phyloP scores from a whole-genome alignment of 1,140 invertebrate genomes.

The Rhopalosiphum padi region DNA sequence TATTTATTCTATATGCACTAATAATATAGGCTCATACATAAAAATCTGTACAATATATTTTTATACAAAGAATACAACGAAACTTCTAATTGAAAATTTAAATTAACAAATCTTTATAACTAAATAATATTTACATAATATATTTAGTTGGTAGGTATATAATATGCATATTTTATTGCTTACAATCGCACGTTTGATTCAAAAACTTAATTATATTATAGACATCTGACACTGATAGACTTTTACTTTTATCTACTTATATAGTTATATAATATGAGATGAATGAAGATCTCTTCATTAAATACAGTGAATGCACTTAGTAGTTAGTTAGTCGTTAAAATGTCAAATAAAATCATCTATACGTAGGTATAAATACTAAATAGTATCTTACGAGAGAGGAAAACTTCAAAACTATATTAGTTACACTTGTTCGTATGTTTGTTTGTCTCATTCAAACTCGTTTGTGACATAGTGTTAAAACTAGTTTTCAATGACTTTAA shows the following conservation, averaged over 20 bases:
- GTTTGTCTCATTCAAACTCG: conserved; percentile 47
- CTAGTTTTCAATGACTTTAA: conserved; percentile 30
- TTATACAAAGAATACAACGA: neutral
- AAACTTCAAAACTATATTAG: conserved; percentile 31
- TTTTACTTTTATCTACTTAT: neutral
- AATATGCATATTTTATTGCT: neutral
- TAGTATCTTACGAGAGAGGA: neutral
- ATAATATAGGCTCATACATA: neutral
- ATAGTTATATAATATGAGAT: neutral
- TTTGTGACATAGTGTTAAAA: conserved; percentile 43
- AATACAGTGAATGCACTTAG: neutral
- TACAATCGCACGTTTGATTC: neutral
- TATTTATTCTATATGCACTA: neutral
- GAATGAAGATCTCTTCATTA: neutral
- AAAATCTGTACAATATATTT: neutral
- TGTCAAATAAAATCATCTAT: conserved; percentile 36
- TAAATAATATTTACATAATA: neutral
- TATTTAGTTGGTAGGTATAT: neutral
- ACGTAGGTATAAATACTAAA: neutral
- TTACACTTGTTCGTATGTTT: conserved; percentile 33
- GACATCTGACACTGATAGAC: neutral
- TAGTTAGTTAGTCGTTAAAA: conserved; percentile 30
- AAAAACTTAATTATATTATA: neutral
- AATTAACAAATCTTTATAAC: neutral
- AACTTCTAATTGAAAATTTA: neutral